A percentile compares a stretch with the other conserved stretches of the same genome.
Conservation (phyloP, 2,113 vertebrate genomes). For the Ovibos moschatus region DNA sequence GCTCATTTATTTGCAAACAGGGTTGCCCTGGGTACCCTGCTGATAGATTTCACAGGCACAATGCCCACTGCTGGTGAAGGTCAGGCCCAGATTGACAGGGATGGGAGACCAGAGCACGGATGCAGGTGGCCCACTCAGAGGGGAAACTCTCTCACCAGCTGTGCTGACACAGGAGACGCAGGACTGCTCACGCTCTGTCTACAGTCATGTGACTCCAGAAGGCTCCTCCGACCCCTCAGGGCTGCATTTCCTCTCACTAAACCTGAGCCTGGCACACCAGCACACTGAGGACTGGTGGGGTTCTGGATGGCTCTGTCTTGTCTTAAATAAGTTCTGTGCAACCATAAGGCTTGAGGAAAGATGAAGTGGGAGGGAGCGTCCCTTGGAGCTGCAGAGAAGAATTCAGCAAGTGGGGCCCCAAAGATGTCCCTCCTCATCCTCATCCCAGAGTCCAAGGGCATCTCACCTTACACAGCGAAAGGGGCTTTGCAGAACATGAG, state of each 20-base stretch:
- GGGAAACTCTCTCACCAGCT: neutral
- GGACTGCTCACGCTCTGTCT: neutral
- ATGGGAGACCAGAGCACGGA: neutral
- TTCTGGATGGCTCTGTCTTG: neutral
- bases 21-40: rapidly evolving
- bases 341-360: neutral
- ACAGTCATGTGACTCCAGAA: neutral
- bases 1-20: neutral
- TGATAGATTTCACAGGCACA: neutral
- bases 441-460: neutral
- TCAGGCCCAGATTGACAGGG: neutral
- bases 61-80: neutral
- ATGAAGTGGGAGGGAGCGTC: neutral
- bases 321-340: neutral
- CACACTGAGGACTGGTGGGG: neutral
- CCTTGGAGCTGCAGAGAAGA: neutral
- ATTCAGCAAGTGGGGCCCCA: neutral
- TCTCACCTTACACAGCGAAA: neutral
- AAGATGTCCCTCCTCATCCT: neutral
- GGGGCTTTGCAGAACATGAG: neutral
- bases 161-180: neutral
- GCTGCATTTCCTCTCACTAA: neutral
- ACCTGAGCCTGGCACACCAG: neutral
- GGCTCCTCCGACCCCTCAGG: neutral
- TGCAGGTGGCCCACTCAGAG: neutral